These are phyloP conservation scores for Nomada goodeniana DNA, from an alignment of 2,888 invertebrate species.

Conservation along the genomic window DNA sequence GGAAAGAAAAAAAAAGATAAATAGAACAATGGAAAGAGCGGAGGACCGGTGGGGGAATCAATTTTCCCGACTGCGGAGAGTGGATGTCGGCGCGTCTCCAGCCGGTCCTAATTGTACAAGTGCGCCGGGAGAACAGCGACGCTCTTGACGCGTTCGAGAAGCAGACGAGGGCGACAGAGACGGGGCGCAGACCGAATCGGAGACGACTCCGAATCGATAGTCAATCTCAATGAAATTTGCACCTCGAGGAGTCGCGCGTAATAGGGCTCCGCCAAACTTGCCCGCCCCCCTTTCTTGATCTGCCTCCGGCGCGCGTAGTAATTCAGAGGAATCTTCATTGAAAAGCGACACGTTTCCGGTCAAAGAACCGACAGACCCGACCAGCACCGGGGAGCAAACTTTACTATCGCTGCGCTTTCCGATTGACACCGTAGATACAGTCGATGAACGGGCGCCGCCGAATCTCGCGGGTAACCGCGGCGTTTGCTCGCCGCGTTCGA, in stretches of 20 bases:
- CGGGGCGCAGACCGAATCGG: slow-evolving; percentile 21
- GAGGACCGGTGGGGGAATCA: slow-evolving; percentile 45
- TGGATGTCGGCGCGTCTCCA: slow-evolving; percentile 39
- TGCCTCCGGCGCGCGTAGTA: slow-evolving; percentile 19
- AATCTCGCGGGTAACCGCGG: no score
- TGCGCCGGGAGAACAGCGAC: slow-evolving; percentile 31
- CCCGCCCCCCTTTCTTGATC: slow-evolving; percentile 10
- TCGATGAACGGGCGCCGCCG: background rate
- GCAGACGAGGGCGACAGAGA: slow-evolving; percentile 7
- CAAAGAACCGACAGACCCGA: slow-evolving; percentile 52
- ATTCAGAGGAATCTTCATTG: slow-evolving; percentile 66
- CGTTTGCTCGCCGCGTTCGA: no score
- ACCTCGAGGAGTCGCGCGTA: slow-evolving; percentile 71
- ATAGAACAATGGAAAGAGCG: background rate
- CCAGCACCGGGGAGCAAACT: slow-evolving; percentile 49
- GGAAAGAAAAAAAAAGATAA: background rate
- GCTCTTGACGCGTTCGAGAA: slow-evolving; percentile 14
- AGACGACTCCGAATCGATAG: slow-evolving; percentile 68
- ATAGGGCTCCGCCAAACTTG: slow-evolving; percentile 64
- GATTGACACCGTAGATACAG: slow-evolving; percentile 50
- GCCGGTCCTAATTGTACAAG: slow-evolving; percentile 69
- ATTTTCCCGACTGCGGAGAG: slow-evolving; percentile 56
- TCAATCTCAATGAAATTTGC: slow-evolving; percentile 74
- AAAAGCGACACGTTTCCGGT: slow-evolving; percentile 72
- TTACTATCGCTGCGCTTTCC: slow-evolving; percentile 59